Evolutionary conservation across 2,797 vertebrate species (phyloP), one percentile per base, ranked within the genome.

Genomic region (Gallinago stenura): DNA sequence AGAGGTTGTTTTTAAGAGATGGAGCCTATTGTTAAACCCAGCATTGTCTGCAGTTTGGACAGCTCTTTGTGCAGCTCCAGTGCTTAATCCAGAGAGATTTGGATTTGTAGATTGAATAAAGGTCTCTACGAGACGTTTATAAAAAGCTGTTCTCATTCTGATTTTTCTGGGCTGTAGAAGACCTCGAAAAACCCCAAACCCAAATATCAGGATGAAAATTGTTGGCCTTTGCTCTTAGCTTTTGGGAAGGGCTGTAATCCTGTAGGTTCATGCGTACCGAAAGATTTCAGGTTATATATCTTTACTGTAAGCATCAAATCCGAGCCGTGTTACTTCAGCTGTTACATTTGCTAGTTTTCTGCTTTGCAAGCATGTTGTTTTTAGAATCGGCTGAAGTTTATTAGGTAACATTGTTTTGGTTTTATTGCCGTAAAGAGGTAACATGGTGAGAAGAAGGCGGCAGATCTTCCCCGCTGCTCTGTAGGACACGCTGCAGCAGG

Each of bases 1-100:
- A 71, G 61, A 80, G 43, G 16, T 64, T 68, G 26, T 31, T 85
- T 92, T 69, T 80, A 68, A 83, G 78, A 83, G 58, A 62, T 25
- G 22, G 30, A 58, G 41, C 83, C 83, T 71, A 80, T 93, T 95
- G 93, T 95, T 94, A 61, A 65, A 22, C 5, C n/a, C 20, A 6
- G 78, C 10, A 94, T 95, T 97, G 90, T 95, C 83, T 95, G 87
- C 50, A 61, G 10, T 88, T 95, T 89, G 93, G 91, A 61, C 66
- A 77, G 83, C 66, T 89, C 90, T 87, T 53, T 43, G 9, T 53
- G 75, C 57, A 5, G 73, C 73, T 78, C 48, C 15, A 64, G 33
- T 79, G 84, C 78, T 5, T 6, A 75, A 82, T 82, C 90, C 83
- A 33, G 66, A 28, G 94, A 90, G 91, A 87, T 79, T 89, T 93